Base-by-base conservation (phyloP, 2,888 invertebrate species). In the Podabrus alpinus region DNA sequence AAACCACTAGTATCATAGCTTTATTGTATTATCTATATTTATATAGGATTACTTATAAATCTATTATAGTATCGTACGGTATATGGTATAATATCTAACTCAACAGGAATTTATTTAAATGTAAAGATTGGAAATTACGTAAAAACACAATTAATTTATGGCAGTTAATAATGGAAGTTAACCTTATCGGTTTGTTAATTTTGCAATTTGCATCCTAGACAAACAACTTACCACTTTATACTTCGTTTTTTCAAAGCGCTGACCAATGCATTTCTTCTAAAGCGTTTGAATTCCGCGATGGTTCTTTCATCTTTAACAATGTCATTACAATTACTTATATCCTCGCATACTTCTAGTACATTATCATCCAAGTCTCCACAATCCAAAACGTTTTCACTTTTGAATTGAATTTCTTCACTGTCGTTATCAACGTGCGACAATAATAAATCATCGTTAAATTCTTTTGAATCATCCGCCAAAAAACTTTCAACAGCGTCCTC, bases 381-480 rank as follows among this genome's bases (percentile, higher is more conserved):
- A 17, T 80, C 82, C 71, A 81, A 75, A 9, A 79, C 79, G 74
- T 81, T 81, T 61, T 82, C 82, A 25, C 76, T 75, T 77, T 81
- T 82, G 68, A 82, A 81, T 59, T 82, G 81, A 69, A 84, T 78
- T 24, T 77, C 79, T 15, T 76, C 77, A 45, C 66, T 76, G 69
- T 79, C 80, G 67, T 66, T 76, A 62, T 79, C 79, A 24, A 79
- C 68, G 16, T 78, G 72, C 9, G 77, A 70, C n/a, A 79, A 73
- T 13, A 77, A 64, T 61, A 80, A 77, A 16, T 83, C 83, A 62
- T 82, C 79, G 29, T 79, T 80, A 64, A 81, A 82, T 45, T 81
- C 80, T 77, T 83, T 83, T n/a, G 80, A 77, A 78, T 84, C 83
- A 82, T 84, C 85, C 84, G 85, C 84, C 82, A 85, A 85, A 83